A percentile compares a stretch with the other conserved stretches of the same genome.
Evolutionary conservation across 2,888 invertebrate genomes (phyloP).

Genomic region (Cantharis lateralis): DNA sequence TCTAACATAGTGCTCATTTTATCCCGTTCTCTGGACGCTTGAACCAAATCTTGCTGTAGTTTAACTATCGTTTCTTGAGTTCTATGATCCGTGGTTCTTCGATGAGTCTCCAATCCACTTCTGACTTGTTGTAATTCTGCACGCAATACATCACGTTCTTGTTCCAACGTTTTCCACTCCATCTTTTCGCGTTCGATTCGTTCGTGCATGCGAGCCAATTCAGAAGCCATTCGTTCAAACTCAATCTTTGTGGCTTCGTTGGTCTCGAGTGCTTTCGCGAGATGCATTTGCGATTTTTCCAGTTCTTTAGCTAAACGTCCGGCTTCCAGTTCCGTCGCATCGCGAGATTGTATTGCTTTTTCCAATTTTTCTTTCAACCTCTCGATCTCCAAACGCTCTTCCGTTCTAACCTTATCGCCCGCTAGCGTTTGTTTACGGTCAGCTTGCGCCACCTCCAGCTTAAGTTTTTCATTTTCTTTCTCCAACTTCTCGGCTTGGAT

Average conservation of each 20-base stretch:
- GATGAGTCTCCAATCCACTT: slow-evolving; percentile 67
- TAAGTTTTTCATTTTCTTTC: slow-evolving; percentile 77
- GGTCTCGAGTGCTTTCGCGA: slow-evolving; percentile 82
- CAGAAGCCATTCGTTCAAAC: slow-evolving; percentile 82
- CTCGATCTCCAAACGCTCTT: slow-evolving; percentile 80
- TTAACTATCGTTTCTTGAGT: slow-evolving; percentile 74
- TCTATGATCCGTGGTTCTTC: slow-evolving; percentile 68
- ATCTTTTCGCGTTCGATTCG: slow-evolving; percentile 74
- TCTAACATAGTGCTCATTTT: slow-evolving; percentile 79
- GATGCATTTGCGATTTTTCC: slow-evolving; percentile 83
- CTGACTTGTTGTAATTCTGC: slow-evolving; percentile 71
- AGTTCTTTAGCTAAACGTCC: slow-evolving; percentile 82
- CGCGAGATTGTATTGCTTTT: slow-evolving; percentile 80
- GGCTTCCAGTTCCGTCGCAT: slow-evolving; percentile 84
- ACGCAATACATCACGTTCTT: slow-evolving; percentile 73
- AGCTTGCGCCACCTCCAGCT: slow-evolving; percentile 68
- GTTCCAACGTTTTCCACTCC: slow-evolving; percentile 72
- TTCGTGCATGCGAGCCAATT: slow-evolving; percentile 80
- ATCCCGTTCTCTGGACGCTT: slow-evolving; percentile 73
- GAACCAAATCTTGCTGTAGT: slow-evolving; percentile 73
- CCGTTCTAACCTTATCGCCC: slow-evolving; percentile 67
- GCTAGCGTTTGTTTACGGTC: slow-evolving; percentile 65
- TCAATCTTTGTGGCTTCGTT: slow-evolving; percentile 83
- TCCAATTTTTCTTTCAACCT: slow-evolving; percentile 84
- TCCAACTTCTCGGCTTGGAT: slow-evolving; percentile 71